Evolutionary conservation across 2,888 invertebrate genomes (phyloP), one percentile per base, ranked within the genome.

Genomic region (Apamea epomidion): DNA sequence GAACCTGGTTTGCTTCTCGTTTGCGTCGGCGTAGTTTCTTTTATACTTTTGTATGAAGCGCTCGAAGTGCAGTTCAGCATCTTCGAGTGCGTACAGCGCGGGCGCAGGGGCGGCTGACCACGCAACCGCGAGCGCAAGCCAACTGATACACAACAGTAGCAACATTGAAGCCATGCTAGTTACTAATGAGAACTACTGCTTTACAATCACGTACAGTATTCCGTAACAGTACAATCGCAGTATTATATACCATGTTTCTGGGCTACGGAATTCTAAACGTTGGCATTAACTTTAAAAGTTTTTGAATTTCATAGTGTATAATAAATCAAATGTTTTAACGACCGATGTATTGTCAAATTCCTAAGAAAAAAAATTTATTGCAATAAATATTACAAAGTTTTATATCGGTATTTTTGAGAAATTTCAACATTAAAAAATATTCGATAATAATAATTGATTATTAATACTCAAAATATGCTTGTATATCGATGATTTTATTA

Each of bases 1-100:
- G 45, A 86, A 84, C 12, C 87, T 83, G 5, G 16, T 2, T 70
- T 70, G 74, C n/a, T 83, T 89, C 60, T 89, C 89, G 1, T 54
- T 1, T 32, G 81, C 64, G 14, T 75, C 6, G 1, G 48, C 54
- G 70, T 89, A 89, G 1, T 80, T n/a, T 51, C 72, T 72, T 12
- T 58, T 21, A n/a, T 58, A 68, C 16, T 81, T 12, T n/a, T 58
- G 37, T 2, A 87, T 78, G 60, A 88, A 89, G 0, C 32, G 14
- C 60, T 88, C 80, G 37, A 89, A 89, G 62, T 64, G 54, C 0
- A 14, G 12, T 29, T 81, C 79, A 0, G 86, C 88, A 6, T 88
- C 62, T 62, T 81, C 83, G 8, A 70, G 62, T 10, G n/a, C 10
- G 62, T 77, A 85, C 5, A 58, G 58, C 14, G 37, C 21, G 8